Evolutionary conservation across 2,113 vertebrate species (phyloP).

Genomic region (Phycodurus eques): DNA sequence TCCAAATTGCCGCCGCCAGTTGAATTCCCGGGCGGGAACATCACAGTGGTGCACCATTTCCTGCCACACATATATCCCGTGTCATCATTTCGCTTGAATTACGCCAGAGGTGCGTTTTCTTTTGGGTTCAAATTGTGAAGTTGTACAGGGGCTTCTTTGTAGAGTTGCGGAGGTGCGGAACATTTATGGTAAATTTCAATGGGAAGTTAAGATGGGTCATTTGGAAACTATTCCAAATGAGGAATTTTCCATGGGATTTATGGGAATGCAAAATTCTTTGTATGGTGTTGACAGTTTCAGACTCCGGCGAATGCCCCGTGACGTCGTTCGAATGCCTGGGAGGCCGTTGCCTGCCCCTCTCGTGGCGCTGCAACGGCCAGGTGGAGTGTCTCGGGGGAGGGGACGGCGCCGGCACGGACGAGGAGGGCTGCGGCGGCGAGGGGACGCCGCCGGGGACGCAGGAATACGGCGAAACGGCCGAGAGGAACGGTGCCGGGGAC

Average conservation of each 20-base stretch:
- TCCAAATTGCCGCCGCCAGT: constrained; percentile 62
- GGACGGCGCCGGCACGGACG: constrained; percentile 63
- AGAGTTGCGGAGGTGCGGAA: not conserved
- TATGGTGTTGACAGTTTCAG: constrained; percentile 20
- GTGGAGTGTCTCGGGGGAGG: constrained; percentile 76
- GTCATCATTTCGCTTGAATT: constrained; percentile 68
- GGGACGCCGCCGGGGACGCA: not conserved
- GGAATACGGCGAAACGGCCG: not conserved
- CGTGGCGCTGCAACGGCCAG: constrained; percentile 79
- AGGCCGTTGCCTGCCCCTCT: constrained; percentile 71
- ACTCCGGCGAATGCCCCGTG: constrained; percentile 52
- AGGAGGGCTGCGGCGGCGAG: constrained; percentile 52
- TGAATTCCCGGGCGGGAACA: constrained; percentile 70
- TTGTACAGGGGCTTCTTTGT: not conserved
- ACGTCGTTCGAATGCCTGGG: constrained; percentile 60
- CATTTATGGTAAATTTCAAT: too few relatives aligned
- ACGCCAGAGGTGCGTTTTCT: constrained; percentile 67
- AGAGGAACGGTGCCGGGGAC: constrained; percentile 1
- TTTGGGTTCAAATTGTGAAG: not conserved
- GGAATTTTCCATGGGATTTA: too few relatives aligned
- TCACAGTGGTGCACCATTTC: constrained; percentile 73
- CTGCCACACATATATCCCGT: constrained; percentile 59
- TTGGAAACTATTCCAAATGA: too few relatives aligned
- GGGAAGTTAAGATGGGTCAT: too few relatives aligned
- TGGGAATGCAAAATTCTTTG: not conserved